A percentile compares a stretch with the other conserved stretches of the same genome.
Conservation (phyloP, 2,113 vertebrate species). For the Aphelocoma coerulescens region DNA sequence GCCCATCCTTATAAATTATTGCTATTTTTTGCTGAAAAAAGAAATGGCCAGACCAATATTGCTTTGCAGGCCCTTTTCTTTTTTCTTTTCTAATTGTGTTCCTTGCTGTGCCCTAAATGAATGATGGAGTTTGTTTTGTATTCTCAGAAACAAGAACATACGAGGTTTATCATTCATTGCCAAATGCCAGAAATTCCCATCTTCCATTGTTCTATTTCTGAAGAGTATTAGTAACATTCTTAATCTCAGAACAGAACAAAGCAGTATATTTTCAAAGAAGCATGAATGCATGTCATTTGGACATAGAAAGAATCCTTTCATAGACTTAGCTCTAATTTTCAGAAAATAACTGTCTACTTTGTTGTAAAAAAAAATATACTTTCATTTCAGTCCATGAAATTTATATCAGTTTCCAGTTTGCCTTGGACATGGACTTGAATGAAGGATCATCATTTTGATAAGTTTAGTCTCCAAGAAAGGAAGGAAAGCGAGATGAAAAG, state of each 20-base stretch:
- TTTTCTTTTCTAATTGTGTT: neutral
- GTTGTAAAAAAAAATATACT: neutral
- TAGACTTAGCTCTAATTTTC: neutral
- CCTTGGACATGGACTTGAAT: neutral
- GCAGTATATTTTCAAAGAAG: neutral
- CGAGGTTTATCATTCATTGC: neutral
- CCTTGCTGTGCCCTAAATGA: neutral
- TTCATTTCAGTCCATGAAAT: neutral
- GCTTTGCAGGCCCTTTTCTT: neutral
- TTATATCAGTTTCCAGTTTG: neutral
- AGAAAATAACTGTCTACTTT: neutral
- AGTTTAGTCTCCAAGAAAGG: neutral
- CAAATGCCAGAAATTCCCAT: neutral
- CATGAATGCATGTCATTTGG: neutral
- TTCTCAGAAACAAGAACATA: neutral
- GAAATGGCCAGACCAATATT: neutral
- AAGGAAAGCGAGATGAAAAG: neutral
- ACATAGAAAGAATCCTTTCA: neutral
- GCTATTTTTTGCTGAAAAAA: neutral
- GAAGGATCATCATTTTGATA: neutral
- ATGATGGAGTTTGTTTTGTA: neutral
- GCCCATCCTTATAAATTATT: neutral
- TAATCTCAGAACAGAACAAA: neutral
- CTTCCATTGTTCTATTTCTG: neutral
- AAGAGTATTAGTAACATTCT: neutral